phyloP scores from a whole-genome alignment of 64 coral and sea anemone genomes.

The Actinia tenebrosa region DNA sequence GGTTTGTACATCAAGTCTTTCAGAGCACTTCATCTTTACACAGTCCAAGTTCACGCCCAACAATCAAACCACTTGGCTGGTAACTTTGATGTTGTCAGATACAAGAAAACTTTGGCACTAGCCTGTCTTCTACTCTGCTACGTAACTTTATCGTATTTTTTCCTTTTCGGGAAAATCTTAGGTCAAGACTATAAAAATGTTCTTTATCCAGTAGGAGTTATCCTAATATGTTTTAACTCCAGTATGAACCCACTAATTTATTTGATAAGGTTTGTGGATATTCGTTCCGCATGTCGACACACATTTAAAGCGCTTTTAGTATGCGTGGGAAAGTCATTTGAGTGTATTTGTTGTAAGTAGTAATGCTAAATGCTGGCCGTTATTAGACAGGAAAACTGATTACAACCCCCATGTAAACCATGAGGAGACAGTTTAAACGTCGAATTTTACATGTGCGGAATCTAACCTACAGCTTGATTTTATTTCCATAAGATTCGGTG shows the following conservation, averaged over 20 bases:
- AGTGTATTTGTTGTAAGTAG: too few relatives aligned
- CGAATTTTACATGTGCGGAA: too few relatives aligned
- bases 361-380: too few relatives aligned
- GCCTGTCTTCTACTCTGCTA: background rate
- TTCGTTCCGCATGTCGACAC: too few relatives aligned
- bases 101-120: background rate
- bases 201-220: background rate
- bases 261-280: background rate
- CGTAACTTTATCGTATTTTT: background rate
- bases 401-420: too few relatives aligned
- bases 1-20: background rate
- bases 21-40: background rate
- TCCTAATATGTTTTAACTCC: background rate
- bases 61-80: background rate
- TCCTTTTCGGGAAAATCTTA: background rate
- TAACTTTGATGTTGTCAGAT: background rate
- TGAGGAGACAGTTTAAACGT: too few relatives aligned
- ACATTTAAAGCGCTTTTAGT: too few relatives aligned
- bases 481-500: too few relatives aligned
- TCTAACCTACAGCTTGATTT: too few relatives aligned
- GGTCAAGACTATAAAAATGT: background rate
- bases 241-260: background rate
- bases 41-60: background rate
- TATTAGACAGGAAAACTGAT: too few relatives aligned
- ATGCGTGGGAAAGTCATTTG: too few relatives aligned